Conservation (phyloP, 2,888 invertebrate genomes). For the Ferdinandea cuprea region DNA sequence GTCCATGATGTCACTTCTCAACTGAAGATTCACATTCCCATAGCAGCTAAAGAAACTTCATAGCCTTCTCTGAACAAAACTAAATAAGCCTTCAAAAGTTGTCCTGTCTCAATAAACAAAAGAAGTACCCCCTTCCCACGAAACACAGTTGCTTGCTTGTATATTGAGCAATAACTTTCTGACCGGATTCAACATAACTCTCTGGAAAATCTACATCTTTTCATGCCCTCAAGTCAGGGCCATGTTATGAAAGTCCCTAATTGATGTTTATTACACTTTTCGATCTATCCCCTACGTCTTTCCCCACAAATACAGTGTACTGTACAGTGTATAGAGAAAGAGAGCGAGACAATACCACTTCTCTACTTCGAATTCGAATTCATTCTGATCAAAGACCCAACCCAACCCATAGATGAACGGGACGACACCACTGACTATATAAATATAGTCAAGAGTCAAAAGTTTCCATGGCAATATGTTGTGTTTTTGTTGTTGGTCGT, state of each 20-base stretch:
- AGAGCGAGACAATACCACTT: neutral
- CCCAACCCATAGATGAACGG: neutral
- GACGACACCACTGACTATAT: conserved; percentile 20
- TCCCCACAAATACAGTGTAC: conserved; percentile 52
- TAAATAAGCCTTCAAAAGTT: conserved; percentile 44
- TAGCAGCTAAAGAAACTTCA: neutral
- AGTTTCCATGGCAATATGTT: conserved; percentile 60
- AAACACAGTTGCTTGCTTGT: neutral
- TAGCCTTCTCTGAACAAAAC: neutral
- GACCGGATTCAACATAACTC: conserved; percentile 66
- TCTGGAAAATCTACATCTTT: conserved; percentile 65
- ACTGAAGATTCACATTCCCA: conserved; percentile 10
- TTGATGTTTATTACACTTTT: conserved; percentile 75
- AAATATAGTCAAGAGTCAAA: conserved; percentile 50
- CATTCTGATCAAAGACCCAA: conserved; percentile 37
- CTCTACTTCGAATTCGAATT: conserved; percentile 43
- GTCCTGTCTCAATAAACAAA: conserved; percentile 46
- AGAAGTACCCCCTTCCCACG: neutral
- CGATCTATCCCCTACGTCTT: conserved; percentile 59
- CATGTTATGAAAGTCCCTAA: conserved; percentile 71
- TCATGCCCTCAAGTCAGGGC: conserved; percentile 60
- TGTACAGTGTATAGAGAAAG: neutral
- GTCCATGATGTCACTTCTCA: neutral
- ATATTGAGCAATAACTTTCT: conserved; percentile 52
- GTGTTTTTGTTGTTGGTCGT: too few species aligned